phyloP scores from a whole-genome alignment of 1,140 invertebrate genomes.

The Popillia japonica region DNA sequence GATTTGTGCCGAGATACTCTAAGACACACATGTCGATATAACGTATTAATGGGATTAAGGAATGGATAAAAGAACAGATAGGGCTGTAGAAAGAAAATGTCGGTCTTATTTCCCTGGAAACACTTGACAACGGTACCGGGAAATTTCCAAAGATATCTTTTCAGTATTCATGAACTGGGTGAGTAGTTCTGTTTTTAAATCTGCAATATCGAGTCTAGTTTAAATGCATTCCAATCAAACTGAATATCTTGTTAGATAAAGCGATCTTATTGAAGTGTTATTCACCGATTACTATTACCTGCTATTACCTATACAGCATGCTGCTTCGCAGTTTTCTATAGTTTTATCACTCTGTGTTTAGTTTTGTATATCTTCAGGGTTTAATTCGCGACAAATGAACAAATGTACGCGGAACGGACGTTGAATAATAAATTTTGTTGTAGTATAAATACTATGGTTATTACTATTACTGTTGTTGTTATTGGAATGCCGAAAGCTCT shows the following conservation, averaged over 20 bases:
- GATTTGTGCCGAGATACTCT: constrained; percentile 24
- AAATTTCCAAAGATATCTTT: background rate
- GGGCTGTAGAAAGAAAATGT: background rate
- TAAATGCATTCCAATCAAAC: background rate
- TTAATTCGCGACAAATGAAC: too few relatives aligned
- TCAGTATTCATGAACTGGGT: constrained; percentile 26
- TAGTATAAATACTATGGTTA: too few relatives aligned
- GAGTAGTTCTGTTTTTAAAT: constrained; percentile 12
- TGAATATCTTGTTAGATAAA: background rate
- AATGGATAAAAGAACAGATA: background rate
- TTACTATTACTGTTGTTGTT: background rate
- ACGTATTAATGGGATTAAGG: constrained; percentile 32
- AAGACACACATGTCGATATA: constrained; percentile 25
- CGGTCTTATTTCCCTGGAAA: constrained; percentile 22
- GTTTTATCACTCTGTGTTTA: too few relatives aligned
- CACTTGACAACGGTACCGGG: constrained; percentile 18
- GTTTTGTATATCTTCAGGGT: too few relatives aligned
- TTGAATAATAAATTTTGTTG: background rate
- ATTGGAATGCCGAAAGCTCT: too few relatives aligned
- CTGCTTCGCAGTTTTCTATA: too few relatives aligned
- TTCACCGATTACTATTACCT: too few relatives aligned
- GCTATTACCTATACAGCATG: too few relatives aligned
- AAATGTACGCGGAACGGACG: too few relatives aligned
- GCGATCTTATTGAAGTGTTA: background rate
- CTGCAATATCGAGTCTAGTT: constrained; percentile 6